A percentile compares a stretch with the other conserved stretches of the same genome.
These are phyloP conservation scores for Callospermophilus lateralis DNA, from an alignment of 2,113 vertebrate species.

Conservation along the genomic window DNA sequence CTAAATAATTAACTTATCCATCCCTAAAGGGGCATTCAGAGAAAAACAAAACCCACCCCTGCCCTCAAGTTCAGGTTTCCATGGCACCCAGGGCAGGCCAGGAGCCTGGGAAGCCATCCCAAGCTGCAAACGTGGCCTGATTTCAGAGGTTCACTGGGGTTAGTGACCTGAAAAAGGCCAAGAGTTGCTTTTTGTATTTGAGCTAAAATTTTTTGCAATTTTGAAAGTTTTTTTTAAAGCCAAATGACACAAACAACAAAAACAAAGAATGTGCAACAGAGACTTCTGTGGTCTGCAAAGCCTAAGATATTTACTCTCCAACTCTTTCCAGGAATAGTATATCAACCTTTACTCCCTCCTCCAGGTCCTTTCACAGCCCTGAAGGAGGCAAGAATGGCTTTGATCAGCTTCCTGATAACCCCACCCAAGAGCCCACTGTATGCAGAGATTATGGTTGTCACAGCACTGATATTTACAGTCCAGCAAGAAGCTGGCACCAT, in stretches of 20 bases:
- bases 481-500: constrained; percentile 67
- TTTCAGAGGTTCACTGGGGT: background rate
- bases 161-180: background rate
- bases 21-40: constrained; percentile 71
- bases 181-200: background rate
- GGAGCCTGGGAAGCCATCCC: background rate
- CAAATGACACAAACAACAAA: background rate
- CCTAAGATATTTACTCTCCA: background rate
- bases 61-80: constrained; percentile 42
- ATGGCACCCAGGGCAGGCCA: background rate
- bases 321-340: background rate
- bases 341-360: background rate
- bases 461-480: constrained; percentile 82
- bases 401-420: background rate
- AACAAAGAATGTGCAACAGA: background rate
- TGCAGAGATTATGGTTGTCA: constrained; percentile 81
- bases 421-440: too few relatives aligned
- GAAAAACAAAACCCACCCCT: constrained; percentile 53
- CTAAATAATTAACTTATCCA: constrained; percentile 80
- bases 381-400: background rate
- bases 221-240: background rate
- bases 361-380: background rate
- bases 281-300: background rate
- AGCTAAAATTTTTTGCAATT: background rate
- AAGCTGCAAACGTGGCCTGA: background rate